These are phyloP conservation scores for Conus canariensis DNA, from an alignment of 2,888 invertebrate species.

Conservation along the genomic window DNA sequence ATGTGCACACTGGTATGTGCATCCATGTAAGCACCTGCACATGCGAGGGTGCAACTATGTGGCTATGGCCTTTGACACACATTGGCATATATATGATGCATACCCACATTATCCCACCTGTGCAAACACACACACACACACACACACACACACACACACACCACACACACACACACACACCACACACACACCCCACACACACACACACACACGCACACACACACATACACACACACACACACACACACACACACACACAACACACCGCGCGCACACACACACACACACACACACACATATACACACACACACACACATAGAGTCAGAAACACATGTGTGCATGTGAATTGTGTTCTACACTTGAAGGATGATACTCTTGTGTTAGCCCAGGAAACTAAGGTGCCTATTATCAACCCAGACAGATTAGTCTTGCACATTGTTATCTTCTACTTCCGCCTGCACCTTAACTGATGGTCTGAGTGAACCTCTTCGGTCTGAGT, in stretches of 20 bases:
- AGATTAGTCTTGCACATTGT: too few species aligned
- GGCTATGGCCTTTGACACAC: not conserved
- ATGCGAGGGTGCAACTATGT: too few species aligned
- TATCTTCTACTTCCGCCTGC: too few species aligned
- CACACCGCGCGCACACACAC: conserved; percentile 22
- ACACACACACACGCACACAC: conserved; percentile 26
- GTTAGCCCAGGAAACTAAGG: too few species aligned
- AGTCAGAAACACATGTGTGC: not conserved
- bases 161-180: conserved; percentile 15
- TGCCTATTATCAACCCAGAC: too few species aligned
- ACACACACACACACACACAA: conserved; percentile 13
- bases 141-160: conserved; percentile 23
- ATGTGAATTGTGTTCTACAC: too few species aligned
- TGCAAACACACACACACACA: conserved; percentile 24
- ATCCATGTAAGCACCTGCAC: too few species aligned
- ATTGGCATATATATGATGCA: not conserved
- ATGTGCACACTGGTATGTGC: too few species aligned
- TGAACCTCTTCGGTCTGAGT: too few species aligned
- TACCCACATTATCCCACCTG: conserved; percentile 3
- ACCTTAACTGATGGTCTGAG: too few species aligned
- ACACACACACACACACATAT: not conserved
- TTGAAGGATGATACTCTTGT: too few species aligned
- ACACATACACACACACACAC: conserved; percentile 22
- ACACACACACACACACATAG: not conserved
- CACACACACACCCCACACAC: conserved; percentile 7